A percentile compares a stretch with the other conserved stretches of the same genome.
These are phyloP conservation scores for Rhyzopertha dominica DNA, from an alignment of 1,140 invertebrate genomes.

Conservation along the genomic window DNA sequence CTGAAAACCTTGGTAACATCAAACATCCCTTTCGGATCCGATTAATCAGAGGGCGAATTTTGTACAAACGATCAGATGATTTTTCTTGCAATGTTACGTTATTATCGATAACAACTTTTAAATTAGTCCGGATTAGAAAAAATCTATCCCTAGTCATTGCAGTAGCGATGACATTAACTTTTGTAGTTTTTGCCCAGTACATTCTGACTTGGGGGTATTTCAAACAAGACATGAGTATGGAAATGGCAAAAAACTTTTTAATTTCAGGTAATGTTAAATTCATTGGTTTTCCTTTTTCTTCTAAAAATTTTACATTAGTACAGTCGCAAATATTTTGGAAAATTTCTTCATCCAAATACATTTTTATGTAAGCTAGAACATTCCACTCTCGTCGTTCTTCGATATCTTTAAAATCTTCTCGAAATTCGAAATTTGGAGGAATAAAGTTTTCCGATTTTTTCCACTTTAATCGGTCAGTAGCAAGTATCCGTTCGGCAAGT, in stretches of 20 bases:
- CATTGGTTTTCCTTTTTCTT: slow-evolving; percentile 17
- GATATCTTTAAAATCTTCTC: slow-evolving; percentile 7
- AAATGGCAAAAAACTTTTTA: slow-evolving; percentile 19
- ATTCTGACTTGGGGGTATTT: slow-evolving; percentile 22
- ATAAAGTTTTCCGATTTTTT: slow-evolving; percentile 7
- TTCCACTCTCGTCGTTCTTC: slow-evolving; percentile 10
- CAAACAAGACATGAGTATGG: slow-evolving; percentile 22
- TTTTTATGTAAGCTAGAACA: slow-evolving; percentile 13
- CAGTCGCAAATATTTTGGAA: slow-evolving; percentile 19
- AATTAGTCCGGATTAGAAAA: not conserved
- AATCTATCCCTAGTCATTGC: not conserved
- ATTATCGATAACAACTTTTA: not conserved
- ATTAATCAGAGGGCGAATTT: slow-evolving; percentile 11
- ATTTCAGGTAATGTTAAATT: slow-evolving; percentile 17
- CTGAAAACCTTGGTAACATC: slow-evolving; percentile 3
- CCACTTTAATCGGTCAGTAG: too few species aligned
- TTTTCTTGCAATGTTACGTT: not conserved
- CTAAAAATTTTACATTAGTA: slow-evolving; percentile 20
- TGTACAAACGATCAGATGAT: slow-evolving; percentile 3
- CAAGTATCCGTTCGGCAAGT: slow-evolving; percentile 4
- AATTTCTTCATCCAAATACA: too few species aligned
- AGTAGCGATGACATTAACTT: not conserved
- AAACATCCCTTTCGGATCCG: slow-evolving; percentile 14
- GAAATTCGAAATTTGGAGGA: slow-evolving; percentile 11
- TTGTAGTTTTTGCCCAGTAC: slow-evolving; percentile 14